phyloP scores from a whole-genome alignment of 2,797 vertebrate genomes.

The Argentina silus region DNA sequence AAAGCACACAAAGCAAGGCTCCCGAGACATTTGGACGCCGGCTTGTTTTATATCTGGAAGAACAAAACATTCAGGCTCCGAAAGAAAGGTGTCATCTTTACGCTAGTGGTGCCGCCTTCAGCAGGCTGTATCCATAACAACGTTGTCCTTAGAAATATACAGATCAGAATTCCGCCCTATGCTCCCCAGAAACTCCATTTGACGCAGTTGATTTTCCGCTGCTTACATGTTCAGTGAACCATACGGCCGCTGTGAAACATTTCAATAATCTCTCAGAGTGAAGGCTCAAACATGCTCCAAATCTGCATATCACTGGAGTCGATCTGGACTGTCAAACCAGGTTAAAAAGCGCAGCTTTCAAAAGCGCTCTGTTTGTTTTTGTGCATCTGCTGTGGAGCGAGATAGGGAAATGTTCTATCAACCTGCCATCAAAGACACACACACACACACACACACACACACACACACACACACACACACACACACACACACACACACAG shows the following conservation, averaged over 20 bases:
- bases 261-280: conserved; percentile 67
- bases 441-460: no score
- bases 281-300: conserved; percentile 43
- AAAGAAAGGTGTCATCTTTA: conserved; percentile 21
- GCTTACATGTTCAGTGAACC: conserved; percentile 62
- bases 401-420: conserved; percentile 34
- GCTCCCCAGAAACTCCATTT: conserved; percentile 48
- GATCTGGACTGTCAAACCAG: conserved; percentile 54
- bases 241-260: conserved; percentile 54
- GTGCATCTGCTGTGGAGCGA: conserved; percentile 35
- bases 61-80: neutral
- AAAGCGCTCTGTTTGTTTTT: conserved; percentile 41
- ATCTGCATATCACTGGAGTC: conserved; percentile 69
- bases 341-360: conserved; percentile 36
- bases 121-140: conserved; percentile 8
- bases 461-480: no score
- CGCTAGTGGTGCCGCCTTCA: conserved; percentile 21
- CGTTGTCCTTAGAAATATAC: conserved; percentile 37
- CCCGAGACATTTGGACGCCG: no score
- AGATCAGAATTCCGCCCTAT: conserved; percentile 46
- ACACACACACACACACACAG: no score
- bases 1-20: no score
- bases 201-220: conserved; percentile 56
- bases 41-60: neutral
- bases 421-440: conserved; percentile 39